Evolutionary conservation across 2,888 invertebrate genomes (phyloP), one percentile per base, ranked within the genome.

Genomic region (Campopleginae sp.): DNA sequence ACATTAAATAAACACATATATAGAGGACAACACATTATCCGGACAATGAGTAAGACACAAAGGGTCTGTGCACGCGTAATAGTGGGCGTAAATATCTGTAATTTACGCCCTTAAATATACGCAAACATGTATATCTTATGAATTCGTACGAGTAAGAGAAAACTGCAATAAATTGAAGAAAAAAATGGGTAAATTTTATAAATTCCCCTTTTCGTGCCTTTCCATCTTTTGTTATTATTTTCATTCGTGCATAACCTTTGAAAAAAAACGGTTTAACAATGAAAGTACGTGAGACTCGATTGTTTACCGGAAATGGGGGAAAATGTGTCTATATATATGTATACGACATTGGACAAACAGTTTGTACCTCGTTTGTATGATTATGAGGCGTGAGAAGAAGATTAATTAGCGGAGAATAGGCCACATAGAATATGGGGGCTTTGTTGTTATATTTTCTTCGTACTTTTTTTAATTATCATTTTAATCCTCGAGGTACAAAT

Each of bases 371-470:
- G 70, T 63, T 80, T 42, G 78, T 68, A 33, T 68, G 77, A 74
- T 80, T 84, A 84, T 82, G 23, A 76, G 70, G 74, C 82, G 85
- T 85, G 85, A 85, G 87, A 87, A 87, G 87, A 81, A 87, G 85
- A 88, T 89, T 88, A 89, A 89, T 89, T 89, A 88, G 86, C 85
- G 84, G 77, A 82, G 83, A 76, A 80, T 81, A 82, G 65, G 65
- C 23, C 63, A 44, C 54, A 71, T 63, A 68, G 72, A 42, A 48
- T 54, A 70, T 23, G 84, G 82, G 80, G 63, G 48, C 61, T 46
- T 61, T 71, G 58, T 71, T 71, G 17, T 71, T 51, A 61, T 23
- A 61, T 61, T 31, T 68, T 38, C 54, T 48, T 48, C 66, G 51
- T 48, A 27, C 58, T 61, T 54, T 14, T 63, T 23, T 38, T 66